A percentile compares a stretch with the other conserved stretches of the same genome.
Evolutionary conservation across 1,140 invertebrate genomes (phyloP).

Genomic region (Conopomorpha cramerella): DNA sequence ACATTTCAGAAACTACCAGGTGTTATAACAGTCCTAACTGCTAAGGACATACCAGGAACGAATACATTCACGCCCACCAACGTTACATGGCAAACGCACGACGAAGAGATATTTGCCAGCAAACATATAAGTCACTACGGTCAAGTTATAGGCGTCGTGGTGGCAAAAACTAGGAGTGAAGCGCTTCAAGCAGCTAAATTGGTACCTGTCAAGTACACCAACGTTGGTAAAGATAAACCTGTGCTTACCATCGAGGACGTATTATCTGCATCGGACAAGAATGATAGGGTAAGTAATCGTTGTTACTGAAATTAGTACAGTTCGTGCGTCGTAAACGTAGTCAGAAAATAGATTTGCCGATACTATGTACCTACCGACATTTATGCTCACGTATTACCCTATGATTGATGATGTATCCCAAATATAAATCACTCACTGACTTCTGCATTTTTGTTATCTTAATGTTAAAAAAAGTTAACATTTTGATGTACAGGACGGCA

Average conservation of each 20-base stretch:
- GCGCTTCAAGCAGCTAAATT: neutral
- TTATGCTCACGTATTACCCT: too few relatives aligned
- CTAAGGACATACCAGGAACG: constrained; percentile 5
- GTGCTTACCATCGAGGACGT: constrained; percentile 64
- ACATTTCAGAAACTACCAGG: neutral
- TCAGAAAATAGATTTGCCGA: too few relatives aligned
- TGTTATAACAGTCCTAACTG: constrained; percentile 6
- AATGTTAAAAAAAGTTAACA: too few relatives aligned
- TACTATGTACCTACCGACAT: too few relatives aligned
- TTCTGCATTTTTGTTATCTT: too few relatives aligned
- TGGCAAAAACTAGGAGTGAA: neutral
- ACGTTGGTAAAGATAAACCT: constrained; percentile 9
- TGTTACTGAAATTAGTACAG: too few relatives aligned
- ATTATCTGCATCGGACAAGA: constrained; percentile 45
- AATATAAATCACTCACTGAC: too few relatives aligned
- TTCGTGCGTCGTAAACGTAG: too few relatives aligned
- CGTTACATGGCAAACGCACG: constrained; percentile 7
- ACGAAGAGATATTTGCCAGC: too few relatives aligned
- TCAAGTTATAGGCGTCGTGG: too few relatives aligned
- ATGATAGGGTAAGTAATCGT: constrained; percentile 33
- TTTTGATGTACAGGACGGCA: constrained; percentile 15
- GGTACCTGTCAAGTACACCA: neutral
- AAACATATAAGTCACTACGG: too few relatives aligned
- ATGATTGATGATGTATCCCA: too few relatives aligned
- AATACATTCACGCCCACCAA: constrained; percentile 4